Base-by-base conservation (phyloP, 1,140 invertebrate species). In the Nixonia krombeini region DNA sequence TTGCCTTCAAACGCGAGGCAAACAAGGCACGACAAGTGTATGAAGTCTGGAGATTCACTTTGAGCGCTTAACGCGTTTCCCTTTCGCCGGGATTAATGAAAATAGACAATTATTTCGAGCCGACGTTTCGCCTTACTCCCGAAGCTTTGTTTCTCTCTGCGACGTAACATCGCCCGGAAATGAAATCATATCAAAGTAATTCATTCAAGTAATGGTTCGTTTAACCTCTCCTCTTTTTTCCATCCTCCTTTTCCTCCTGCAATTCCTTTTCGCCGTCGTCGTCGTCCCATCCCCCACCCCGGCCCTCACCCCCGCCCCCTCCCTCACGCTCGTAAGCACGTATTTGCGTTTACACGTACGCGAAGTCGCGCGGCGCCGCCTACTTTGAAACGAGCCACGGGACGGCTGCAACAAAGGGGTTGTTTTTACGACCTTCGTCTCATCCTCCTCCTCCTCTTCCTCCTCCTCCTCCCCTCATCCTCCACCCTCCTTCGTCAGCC, bases 401-500 rank as follows among this genome's bases (percentile, higher is more conserved):
- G 62, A 73, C 67, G 67, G 72, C 71, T 70, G 77, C 78, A 81
- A 80, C 78, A 82, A 78, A 77, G 70, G 73, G 73, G 68, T 76
- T 82, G 76, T 78, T 81, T 83, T 81, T 84, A 80, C 75, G 79
- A 81, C 40, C 70, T 49, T 52, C 69, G 61, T 69, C 69, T 73
- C 72, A 66, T 71, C 50, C 71, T 62, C 55, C 53, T 26, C 49
- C 28, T 18, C 44, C 8, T 13, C 31, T 31, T 66, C 38, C n/a
- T n/a, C 70, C 46, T 52, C 69, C 58, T 69, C 69, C 72, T 71
- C 64, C 70, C 50, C 71, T 62, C 55, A 50, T 26, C 49, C 28
- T 18, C 44, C 8, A 13, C 31, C 25, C 63, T 31, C 29, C 52
- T 42, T 21, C 40, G 18, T 42, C 18, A 25, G 1, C 10, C 18